A percentile compares a stretch with the other conserved stretches of the same genome.
phyloP scores from a whole-genome alignment of 2,113 vertebrate species.

The Tenrec ecaudatus region DNA sequence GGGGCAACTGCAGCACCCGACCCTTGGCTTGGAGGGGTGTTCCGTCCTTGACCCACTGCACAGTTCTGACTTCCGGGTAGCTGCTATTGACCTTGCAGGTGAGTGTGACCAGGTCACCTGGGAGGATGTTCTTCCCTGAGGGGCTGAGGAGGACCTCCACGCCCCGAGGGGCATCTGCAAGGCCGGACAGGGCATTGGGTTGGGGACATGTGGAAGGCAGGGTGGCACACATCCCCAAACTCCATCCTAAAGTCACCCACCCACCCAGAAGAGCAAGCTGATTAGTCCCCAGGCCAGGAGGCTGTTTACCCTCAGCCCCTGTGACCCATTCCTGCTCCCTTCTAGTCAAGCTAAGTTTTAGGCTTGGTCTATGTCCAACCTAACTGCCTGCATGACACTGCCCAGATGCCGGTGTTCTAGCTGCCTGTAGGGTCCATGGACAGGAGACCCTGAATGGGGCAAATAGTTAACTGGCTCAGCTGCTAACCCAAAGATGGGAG shows the following conservation, averaged over 20 bases:
- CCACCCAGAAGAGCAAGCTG: neutral
- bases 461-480: neutral
- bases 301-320: neutral
- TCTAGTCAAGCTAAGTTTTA: neutral
- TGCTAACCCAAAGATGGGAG: neutral
- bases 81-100: slow-evolving; percentile 84
- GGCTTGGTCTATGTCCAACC: neutral
- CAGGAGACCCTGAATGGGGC: neutral
- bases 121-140: slow-evolving; percentile 71
- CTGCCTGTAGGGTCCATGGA: neutral
- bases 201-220: too few relatives aligned
- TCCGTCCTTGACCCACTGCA: slow-evolving; percentile 84
- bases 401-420: neutral
- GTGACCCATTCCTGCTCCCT: neutral
- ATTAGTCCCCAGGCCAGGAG: too few relatives aligned
- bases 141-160: slow-evolving; percentile 56
- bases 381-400: neutral
- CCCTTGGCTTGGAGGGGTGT: rapidly evolving
- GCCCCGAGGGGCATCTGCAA: slow-evolving; percentile 83
- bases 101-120: slow-evolving; percentile 79
- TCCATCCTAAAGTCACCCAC: neutral
- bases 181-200: rapidly evolving
- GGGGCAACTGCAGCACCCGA: slow-evolving; percentile 56
- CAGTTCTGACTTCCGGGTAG: slow-evolving; percentile 36
- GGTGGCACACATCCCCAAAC: neutral